A percentile compares a stretch with the other conserved stretches of the same genome.
Evolutionary conservation across 2,888 invertebrate species (phyloP).

Genomic region (Noctuana brunneofusca): DNA sequence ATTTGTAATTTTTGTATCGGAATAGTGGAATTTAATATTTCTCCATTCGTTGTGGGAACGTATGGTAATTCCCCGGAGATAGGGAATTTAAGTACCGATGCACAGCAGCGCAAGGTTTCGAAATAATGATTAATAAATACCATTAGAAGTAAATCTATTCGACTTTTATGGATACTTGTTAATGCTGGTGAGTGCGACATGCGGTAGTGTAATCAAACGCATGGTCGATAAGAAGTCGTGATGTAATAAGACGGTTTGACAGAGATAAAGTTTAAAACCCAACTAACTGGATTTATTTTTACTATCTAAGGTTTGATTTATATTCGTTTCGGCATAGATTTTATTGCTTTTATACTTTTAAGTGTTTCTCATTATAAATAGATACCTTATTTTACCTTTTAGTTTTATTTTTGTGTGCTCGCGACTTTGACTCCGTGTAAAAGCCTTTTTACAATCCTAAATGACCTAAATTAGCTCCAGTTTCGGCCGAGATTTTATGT

Average conservation of each 20-base stretch:
- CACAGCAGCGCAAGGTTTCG: slow-evolving; percentile 20
- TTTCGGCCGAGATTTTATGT: no score
- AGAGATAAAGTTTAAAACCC: not conserved
- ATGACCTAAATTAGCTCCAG: no score
- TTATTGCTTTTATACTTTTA: not conserved
- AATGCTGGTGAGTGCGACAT: slow-evolving; percentile 13
- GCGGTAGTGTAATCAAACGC: slow-evolving; percentile 5
- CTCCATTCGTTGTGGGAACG: slow-evolving; percentile 29
- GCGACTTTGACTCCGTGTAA: no score
- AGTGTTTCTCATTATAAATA: no score
- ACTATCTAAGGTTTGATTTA: not conserved
- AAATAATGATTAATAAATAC: slow-evolving; percentile 29
- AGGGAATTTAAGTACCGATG: slow-evolving; percentile 27
- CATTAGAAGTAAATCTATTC: slow-evolving; percentile 32
- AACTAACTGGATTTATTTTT: not conserved
- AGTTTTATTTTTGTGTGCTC: no score
- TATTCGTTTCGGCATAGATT: not conserved
- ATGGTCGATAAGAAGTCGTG: not conserved
- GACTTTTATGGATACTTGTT: slow-evolving; percentile 26
- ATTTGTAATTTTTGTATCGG: slow-evolving; percentile 10
- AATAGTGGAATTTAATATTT: slow-evolving; percentile 20
- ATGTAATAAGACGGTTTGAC: slow-evolving; percentile 5
- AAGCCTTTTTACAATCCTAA: no score
- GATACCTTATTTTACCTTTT: no score
- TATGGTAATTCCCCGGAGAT: slow-evolving; percentile 28